Evolutionary conservation across 2,113 vertebrate species (phyloP), one percentile per base, ranked within the genome.

Genomic region (Oryzias melastigma): DNA sequence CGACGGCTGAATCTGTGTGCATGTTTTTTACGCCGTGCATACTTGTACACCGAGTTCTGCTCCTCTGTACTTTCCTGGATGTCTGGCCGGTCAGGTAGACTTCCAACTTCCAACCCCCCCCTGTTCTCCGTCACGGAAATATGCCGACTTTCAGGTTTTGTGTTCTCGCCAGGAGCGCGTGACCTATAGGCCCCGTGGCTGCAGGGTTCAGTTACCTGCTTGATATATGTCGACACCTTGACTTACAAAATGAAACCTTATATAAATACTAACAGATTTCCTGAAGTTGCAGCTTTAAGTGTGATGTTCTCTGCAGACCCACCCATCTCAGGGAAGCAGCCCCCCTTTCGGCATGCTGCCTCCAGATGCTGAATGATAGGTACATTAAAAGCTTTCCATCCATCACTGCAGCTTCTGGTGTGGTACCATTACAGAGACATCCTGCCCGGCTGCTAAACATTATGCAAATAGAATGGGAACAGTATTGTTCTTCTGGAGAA

Each of bases 121-220:
- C 22, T 22, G 22, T 82, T 62, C 49, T 54, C 71, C 58, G 19
- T 61, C 68, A 68, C 77, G 70, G 69, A 91, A 91, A 83, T 88
- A 92, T 92, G 90, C 72, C 62, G 90, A 86, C 77, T 75, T 91
- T 90, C 90, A 80, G 77, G 91, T 92, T 92, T 65, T 55, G 51
- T 71, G 55, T 19, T 53, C 69, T 74, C 43, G 25, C 57, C 62
- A 70, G 65, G 45, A 50, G 52, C 70, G 54, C 49, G 5, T 81
- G 80, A 85, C 90, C 85, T 72, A 72, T 71, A 63, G 81, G 77
- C 74, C 80, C 65, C 4, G 3, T 61, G 58, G 65, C 87, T 77
- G 65, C 53, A 75, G 73, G 84, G 74, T 61, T 85, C 44, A 70
- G 53, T 70, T 78, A 57, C 76, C 47, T 58, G 22, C 13, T 5